Conservation (phyloP, 2,113 vertebrate genomes). For the Podiceps cristatus region DNA sequence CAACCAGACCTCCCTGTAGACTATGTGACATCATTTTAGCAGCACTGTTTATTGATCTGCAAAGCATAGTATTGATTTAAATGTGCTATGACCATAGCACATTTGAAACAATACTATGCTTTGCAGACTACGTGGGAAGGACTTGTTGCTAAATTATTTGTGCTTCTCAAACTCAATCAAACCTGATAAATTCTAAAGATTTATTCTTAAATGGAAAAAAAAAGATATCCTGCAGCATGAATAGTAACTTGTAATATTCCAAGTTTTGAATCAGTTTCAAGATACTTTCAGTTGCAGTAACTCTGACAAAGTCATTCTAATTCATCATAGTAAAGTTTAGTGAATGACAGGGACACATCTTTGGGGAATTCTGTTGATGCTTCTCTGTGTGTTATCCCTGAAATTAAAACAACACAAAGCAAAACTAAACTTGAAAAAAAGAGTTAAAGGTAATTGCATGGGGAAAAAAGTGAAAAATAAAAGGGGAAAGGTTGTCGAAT, state of each 20-base stretch:
- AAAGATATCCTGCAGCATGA: rapidly evolving
- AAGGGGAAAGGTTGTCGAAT: background rate
- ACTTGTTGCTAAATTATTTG: background rate
- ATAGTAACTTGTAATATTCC: background rate
- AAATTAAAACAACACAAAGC: rapidly evolving
- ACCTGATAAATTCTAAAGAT: background rate
- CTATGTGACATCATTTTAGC: background rate
- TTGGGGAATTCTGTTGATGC: background rate
- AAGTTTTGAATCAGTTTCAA: background rate
- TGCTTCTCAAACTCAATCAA: background rate
- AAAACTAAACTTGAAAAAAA: background rate
- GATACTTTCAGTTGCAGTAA: background rate
- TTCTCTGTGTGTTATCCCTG: background rate
- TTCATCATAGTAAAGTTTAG: background rate
- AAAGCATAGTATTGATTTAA: background rate
- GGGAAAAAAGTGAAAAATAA: background rate
- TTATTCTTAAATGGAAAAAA: background rate
- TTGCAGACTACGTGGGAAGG: background rate
- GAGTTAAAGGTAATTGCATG: background rate
- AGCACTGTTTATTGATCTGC: rapidly evolving
- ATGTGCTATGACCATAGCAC: background rate
- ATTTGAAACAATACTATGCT: too few relatives aligned
- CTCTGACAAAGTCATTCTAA: background rate
- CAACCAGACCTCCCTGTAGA: background rate
- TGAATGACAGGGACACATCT: background rate